phyloP scores from a whole-genome alignment of 1,140 invertebrate genomes.

The Drosophila tropicalis region DNA sequence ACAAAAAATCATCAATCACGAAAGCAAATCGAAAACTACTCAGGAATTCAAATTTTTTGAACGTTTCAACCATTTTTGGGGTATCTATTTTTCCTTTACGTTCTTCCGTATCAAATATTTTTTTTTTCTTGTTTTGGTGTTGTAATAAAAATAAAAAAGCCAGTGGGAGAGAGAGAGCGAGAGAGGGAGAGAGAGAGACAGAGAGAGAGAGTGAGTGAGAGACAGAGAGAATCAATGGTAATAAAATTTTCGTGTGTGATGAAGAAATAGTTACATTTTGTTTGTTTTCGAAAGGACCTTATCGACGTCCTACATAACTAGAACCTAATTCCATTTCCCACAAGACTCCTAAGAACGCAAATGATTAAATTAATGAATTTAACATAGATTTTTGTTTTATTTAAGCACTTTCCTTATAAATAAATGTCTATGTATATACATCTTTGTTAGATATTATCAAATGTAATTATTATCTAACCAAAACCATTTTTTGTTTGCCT shows the following conservation, averaged over 20 bases:
- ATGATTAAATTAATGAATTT: slow-evolving; percentile 17
- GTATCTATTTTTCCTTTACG: neutral
- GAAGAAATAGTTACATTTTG: neutral
- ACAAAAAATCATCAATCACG: neutral
- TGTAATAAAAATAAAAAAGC: neutral
- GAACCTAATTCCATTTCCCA: too few species aligned
- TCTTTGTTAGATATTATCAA: slow-evolving; percentile 29
- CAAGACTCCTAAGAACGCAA: neutral
- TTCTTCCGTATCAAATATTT: neutral
- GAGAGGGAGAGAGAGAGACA: too few species aligned
- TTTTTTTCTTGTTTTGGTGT: neutral
- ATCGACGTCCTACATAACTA: too few species aligned
- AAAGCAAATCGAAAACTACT: too few species aligned
- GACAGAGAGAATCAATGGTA: slow-evolving; percentile 35
- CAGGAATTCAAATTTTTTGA: slow-evolving; percentile 6
- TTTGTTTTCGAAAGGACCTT: neutral
- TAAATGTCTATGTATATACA: slow-evolving; percentile 68
- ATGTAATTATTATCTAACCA: slow-evolving; percentile 35
- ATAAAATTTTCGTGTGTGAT: slow-evolving; percentile 65
- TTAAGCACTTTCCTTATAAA: slow-evolving; percentile 49
- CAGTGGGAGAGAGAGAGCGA: neutral
- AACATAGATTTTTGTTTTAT: slow-evolving; percentile 49
- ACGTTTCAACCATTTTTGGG: slow-evolving; percentile 10
- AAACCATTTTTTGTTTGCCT: slow-evolving; percentile 41
- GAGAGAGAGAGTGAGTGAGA: neutral